phyloP scores from a whole-genome alignment of 1,140 invertebrate genomes.

The Littorina saxatilis region DNA sequence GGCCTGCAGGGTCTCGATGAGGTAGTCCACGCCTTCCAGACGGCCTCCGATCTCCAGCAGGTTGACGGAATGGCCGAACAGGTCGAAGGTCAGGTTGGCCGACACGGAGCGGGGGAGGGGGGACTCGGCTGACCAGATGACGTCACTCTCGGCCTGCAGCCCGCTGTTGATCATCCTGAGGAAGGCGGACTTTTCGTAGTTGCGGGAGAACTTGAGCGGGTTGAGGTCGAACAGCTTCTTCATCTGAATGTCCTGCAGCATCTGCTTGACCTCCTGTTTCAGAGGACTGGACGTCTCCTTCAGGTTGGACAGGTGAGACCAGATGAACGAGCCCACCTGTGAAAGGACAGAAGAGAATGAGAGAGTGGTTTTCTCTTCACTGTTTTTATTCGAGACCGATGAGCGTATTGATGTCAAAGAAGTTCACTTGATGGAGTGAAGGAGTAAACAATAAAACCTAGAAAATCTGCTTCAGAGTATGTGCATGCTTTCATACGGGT shows the following conservation, averaged over 20 bases:
- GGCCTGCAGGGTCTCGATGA: conserved; percentile 89
- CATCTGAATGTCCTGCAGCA: conserved; percentile 83
- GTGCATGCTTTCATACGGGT: no score
- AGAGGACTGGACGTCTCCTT: conserved; percentile 89
- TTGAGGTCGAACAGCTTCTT: conserved; percentile 87
- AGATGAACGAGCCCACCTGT: conserved; percentile 92
- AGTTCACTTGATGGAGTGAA: no score
- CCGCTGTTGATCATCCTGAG: conserved; percentile 66
- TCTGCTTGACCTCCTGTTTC: conserved; percentile 87
- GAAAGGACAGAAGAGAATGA: background rate
- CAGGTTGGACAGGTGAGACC: conserved; percentile 92
- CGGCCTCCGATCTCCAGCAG: conserved; percentile 89
- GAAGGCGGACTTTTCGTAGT: conserved; percentile 81
- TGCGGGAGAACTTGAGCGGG: conserved; percentile 89
- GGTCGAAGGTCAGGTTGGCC: conserved; percentile 88
- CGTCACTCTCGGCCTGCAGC: conserved; percentile 68
- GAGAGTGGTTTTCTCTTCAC: no score
- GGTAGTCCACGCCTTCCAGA: conserved; percentile 89
- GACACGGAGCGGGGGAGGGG: conserved; percentile 88
- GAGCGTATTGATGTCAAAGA: no score
- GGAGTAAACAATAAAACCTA: no score
- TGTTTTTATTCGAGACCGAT: no score
- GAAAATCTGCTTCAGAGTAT: no score
- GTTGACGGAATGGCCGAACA: conserved; percentile 92
- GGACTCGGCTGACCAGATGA: conserved; percentile 92